Conservation (phyloP, 1,140 invertebrate species). For the Venturia canescens region DNA sequence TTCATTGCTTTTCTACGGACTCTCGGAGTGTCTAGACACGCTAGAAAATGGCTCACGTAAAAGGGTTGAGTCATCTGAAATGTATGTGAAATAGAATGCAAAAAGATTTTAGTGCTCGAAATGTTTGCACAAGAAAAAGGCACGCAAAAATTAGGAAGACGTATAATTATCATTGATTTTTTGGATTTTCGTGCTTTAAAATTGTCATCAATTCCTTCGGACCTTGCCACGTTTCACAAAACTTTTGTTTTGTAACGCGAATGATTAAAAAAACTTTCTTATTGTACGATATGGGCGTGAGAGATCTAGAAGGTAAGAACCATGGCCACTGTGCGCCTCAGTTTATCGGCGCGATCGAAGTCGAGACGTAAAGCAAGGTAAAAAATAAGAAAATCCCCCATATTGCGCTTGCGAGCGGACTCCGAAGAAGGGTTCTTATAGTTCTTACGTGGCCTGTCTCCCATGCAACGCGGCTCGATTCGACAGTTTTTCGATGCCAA, state of each 20-base stretch:
- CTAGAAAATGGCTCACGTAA: too few relatives aligned
- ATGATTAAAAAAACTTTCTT: background rate
- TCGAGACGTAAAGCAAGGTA: conserved; percentile 5
- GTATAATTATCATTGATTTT: too few relatives aligned
- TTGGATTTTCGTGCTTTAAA: too few relatives aligned
- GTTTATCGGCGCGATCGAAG: conserved; percentile 35
- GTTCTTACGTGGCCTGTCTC: background rate
- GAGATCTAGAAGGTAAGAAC: conserved; percentile 42
- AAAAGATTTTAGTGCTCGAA: too few relatives aligned
- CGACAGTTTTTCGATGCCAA: conserved; percentile 32
- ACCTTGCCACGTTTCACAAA: too few relatives aligned
- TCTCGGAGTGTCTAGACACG: background rate
- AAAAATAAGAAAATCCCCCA: conserved; percentile 27
- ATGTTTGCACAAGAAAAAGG: too few relatives aligned
- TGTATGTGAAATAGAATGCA: too few relatives aligned
- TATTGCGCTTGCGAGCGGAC: background rate
- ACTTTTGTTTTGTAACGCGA: background rate
- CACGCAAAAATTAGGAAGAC: too few relatives aligned
- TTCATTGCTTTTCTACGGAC: conserved; percentile 10
- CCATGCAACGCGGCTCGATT: background rate
- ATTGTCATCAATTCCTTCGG: too few relatives aligned
- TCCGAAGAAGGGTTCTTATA: conserved; percentile 8
- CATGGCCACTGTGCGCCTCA: conserved; percentile 40
- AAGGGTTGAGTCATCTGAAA: too few relatives aligned
- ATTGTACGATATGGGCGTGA: conserved; percentile 32